Percentiles rank a stretch among this genome's conserved stretches.
Evolutionary conservation across 2,797 vertebrate genomes (phyloP).

Genomic region (Percopsis omiscomaycus): DNA sequence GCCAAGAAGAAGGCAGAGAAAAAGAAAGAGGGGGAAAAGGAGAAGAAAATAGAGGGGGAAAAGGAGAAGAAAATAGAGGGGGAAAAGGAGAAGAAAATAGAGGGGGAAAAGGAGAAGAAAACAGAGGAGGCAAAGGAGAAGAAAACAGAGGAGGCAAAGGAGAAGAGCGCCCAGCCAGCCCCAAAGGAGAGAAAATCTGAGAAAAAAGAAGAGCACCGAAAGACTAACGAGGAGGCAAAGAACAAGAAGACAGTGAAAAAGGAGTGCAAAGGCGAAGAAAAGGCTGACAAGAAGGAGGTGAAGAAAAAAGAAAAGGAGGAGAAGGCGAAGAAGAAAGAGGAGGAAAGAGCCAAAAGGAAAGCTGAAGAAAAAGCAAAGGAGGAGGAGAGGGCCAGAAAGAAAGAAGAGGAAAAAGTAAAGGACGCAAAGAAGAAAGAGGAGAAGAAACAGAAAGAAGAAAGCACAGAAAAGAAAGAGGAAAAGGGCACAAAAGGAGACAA

Average conservation of each 20-base stretch:
- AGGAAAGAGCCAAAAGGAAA: conserved; percentile 3
- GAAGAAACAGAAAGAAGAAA: neutral
- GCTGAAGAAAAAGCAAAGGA: conserved; percentile 10
- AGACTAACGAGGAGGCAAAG: neutral
- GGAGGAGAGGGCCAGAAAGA: conserved; percentile 2
- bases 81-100: neutral
- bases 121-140: conserved; percentile 49
- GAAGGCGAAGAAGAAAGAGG: conserved; percentile 22
- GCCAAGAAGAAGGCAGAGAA: conserved; percentile 4
- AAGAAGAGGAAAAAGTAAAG: neutral
- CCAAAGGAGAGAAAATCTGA: no score
- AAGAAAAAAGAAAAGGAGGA: conserved; percentile 63
- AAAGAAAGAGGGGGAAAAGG: neutral
- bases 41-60: neutral
- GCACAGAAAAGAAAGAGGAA: neutral
- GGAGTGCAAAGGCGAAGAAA: conserved; percentile 54
- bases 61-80: conserved; percentile 3
- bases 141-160: conserved; percentile 22
- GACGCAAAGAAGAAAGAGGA: conserved; percentile 1
- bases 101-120: conserved; percentile 23
- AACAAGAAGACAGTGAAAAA: conserved; percentile 37
- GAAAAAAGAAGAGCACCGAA: no score
- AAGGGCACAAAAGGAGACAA: neutral
- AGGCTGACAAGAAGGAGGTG: conserved; percentile 47
- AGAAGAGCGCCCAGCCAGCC: conserved; percentile 32